Conservation (phyloP, 2,797 vertebrate genomes). For the Tachyglossus aculeatus region DNA sequence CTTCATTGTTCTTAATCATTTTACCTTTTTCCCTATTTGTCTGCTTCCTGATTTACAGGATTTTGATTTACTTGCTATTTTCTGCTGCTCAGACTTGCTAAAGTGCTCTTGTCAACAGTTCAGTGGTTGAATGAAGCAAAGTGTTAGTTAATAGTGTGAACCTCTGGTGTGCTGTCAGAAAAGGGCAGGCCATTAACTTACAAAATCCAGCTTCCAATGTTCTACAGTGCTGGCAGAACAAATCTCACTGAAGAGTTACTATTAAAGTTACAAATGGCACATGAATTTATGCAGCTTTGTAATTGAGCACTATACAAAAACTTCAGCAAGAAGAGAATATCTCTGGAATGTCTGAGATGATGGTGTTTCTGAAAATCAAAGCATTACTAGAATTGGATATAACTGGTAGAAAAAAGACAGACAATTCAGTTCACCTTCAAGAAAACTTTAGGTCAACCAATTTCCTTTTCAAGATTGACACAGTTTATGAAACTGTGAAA, state of each 20-base stretch:
- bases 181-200: conserved; percentile 74
- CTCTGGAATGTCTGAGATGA: neutral
- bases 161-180: conserved; percentile 73
- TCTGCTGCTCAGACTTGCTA: conserved; percentile 67
- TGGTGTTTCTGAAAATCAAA: neutral
- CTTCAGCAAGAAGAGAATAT: conserved; percentile 8
- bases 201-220: conserved; percentile 59
- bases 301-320: conserved; percentile 60
- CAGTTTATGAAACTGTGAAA: conserved; percentile 19
- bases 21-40: conserved; percentile 35
- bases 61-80: conserved; percentile 65
- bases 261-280: conserved; percentile 59
- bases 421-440: too few species aligned
- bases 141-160: conserved; percentile 74
- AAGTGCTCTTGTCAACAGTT: conserved; percentile 74
- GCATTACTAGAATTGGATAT: neutral
- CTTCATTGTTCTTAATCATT: conserved; percentile 32
- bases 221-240: conserved; percentile 54
- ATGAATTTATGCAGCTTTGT: conserved; percentile 55
- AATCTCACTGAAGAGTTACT: conserved; percentile 55
- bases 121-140: conserved; percentile 70
- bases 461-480: neutral
- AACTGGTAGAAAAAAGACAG: neutral
- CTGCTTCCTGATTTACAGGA: conserved; percentile 42
- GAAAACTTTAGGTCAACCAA: neutral